Base-by-base conservation (phyloP, 1,140 invertebrate genomes). In the Stegodyphus mimosarum region DNA sequence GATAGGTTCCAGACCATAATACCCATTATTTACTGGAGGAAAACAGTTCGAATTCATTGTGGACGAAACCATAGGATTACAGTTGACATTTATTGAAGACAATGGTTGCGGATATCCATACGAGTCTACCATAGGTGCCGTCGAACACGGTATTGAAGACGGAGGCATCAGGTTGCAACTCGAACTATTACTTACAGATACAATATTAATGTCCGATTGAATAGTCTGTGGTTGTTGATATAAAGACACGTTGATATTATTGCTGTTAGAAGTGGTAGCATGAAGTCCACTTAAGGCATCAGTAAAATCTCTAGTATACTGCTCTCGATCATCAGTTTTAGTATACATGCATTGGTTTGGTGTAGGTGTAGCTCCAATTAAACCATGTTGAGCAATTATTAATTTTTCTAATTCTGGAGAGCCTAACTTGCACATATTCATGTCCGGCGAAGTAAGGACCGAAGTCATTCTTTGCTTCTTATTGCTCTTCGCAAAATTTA, bases 291-390 rank as follows among this genome's bases (percentile, higher is more conserved):
- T 60, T 60, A 99, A 91, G 1, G 97, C 97, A 88, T 97, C 96
- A 18, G 95, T 95, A 90, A 99, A 99, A 11, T 96, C 96, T 80
- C 95, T 93, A 7, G 95, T 96, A 90, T 97, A 98, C 73, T 94
- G 91, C 89, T 98, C 97, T 89, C 98, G 97, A 88, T 97, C 97
- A 87, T 96, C 95, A 7, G 95, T 97, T 0, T 95, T 94, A 73
- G 60, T 50, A 85, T 94, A 94, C 50, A 93, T 93, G 89, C 94
- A 96, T 88, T 92, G 91, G 88, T 92, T 93, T 1, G 94, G 94
- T 3, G 95, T 95, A 1, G 95, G 94, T 11, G 60, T 70, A 7
- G 50, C 93, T 92, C 2, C 93, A 94, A n/a, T 94, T 92, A 87
- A 94, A 91, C 7, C 93, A 52, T 93, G 70, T 10, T 84, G 71